phyloP scores from a whole-genome alignment of 2,888 invertebrate species.

The Strigamia crassipes region DNA sequence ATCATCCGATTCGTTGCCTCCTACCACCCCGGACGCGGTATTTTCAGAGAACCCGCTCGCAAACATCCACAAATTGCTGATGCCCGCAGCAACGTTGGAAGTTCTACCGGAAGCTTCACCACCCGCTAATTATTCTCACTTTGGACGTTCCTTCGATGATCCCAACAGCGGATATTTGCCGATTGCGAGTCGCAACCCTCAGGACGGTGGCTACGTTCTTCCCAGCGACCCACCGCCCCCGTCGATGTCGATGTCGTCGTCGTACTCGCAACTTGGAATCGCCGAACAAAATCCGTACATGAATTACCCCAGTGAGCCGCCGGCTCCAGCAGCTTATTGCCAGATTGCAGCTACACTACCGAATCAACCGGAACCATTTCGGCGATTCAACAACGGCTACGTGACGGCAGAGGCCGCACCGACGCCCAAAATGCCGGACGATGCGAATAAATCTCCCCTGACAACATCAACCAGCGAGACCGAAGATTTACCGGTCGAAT shows the following conservation, averaged over 20 bases:
- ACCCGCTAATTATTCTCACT: slow-evolving; percentile 43
- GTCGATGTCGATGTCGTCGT: neutral
- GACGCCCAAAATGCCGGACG: neutral
- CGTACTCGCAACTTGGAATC: slow-evolving; percentile 43
- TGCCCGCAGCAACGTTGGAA: neutral
- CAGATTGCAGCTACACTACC: neutral
- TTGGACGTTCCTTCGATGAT: slow-evolving; percentile 6
- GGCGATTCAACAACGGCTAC: slow-evolving; percentile 7
- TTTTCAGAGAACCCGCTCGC: slow-evolving; percentile 48
- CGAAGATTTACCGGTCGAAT: slow-evolving; percentile 24
- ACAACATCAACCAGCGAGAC: neutral
- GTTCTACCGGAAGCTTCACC: neutral
- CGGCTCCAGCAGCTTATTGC: neutral
- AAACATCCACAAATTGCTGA: neutral
- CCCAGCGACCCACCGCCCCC: slow-evolving; percentile 18
- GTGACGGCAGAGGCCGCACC: neutral
- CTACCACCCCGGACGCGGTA: slow-evolving; percentile 48
- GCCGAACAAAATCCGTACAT: slow-evolving; percentile 3
- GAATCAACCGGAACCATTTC: neutral
- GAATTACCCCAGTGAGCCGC: neutral
- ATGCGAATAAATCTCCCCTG: neutral
- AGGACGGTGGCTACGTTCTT: slow-evolving; percentile 37
- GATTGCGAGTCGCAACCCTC: neutral
- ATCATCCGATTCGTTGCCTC: slow-evolving; percentile 45
- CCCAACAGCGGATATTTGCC: slow-evolving; percentile 28